Conservation (phyloP, 2,797 vertebrate species). For the Chrysocyon brachyurus region DNA sequence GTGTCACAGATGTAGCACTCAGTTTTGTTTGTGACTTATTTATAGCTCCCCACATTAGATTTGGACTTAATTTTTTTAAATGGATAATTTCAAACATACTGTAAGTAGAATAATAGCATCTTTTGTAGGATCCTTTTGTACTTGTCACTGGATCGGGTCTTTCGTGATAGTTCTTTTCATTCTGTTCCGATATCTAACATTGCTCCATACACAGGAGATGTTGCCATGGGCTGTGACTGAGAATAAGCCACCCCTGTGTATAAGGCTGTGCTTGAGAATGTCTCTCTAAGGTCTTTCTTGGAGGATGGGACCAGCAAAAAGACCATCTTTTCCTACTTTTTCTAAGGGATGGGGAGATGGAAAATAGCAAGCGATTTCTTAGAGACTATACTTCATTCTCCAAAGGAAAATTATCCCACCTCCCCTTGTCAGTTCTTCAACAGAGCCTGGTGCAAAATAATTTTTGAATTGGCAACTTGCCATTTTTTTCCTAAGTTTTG, state of each 20-base stretch:
- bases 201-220: not conserved
- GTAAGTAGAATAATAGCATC: not conserved
- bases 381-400: not conserved
- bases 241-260: accelerated
- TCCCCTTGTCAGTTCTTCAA: not conserved
- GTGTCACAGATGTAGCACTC: not conserved
- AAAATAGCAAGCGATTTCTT: not conserved
- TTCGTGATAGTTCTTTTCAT: not conserved
- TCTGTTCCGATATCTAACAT: not conserved
- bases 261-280: not conserved
- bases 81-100: not conserved
- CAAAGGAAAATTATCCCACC: not conserved
- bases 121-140: not conserved
- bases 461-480: not conserved
- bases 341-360: not conserved
- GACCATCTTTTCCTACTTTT: not conserved
- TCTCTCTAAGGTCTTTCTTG: not conserved
- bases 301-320: not conserved
- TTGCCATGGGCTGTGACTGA: not conserved
- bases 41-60: not conserved
- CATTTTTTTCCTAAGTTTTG: conserved; percentile 21
- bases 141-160: not conserved
- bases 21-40: not conserved
- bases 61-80: not conserved
- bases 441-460: not conserved